Percentiles rank a stretch among this genome's conserved stretches.
Conservation (phyloP, 1,140 invertebrate species). For the Wasmannia auropunctata region DNA sequence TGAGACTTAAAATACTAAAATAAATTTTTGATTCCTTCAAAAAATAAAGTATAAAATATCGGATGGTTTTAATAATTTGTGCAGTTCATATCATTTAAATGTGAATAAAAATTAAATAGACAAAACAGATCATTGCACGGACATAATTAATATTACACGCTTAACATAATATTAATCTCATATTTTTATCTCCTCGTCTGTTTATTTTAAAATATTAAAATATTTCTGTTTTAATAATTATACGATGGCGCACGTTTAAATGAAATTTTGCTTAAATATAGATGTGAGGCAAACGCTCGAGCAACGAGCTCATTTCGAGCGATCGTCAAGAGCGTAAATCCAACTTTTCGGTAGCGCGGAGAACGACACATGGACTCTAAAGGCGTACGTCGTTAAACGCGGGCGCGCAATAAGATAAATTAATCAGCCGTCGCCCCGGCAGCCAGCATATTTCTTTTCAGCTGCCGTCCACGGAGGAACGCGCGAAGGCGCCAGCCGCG, state of each 20-base stretch:
- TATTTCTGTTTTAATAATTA: neutral
- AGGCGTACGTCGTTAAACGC: conserved; percentile 36
- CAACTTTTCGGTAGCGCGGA: neutral
- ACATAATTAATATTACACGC: no score
- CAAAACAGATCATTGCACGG: no score
- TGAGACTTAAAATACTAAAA: neutral
- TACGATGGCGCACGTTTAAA: neutral
- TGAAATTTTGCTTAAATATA: neutral
- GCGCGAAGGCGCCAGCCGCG: conserved; percentile 55
- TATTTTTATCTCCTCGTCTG: neutral
- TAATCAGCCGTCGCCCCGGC: conserved; percentile 46
- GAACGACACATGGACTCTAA: conserved; percentile 43
- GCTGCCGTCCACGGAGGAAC: conserved; percentile 24
- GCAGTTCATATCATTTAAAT: no score
- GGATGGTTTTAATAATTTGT: no score
- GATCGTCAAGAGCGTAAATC: conserved; percentile 30
- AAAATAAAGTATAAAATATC: neutral
- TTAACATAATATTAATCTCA: neutral
- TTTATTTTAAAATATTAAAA: neutral
- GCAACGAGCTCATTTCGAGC: conserved; percentile 6
- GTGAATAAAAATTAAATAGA: no score
- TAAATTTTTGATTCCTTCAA: neutral
- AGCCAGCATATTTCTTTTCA: conserved; percentile 57
- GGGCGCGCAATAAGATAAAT: conserved; percentile 59
- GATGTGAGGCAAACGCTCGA: neutral